Evolutionary conservation across 64 coral and sea anemone species (phyloP), one percentile per base, ranked within the genome.

Genomic region (Pachyseris speciosa): DNA sequence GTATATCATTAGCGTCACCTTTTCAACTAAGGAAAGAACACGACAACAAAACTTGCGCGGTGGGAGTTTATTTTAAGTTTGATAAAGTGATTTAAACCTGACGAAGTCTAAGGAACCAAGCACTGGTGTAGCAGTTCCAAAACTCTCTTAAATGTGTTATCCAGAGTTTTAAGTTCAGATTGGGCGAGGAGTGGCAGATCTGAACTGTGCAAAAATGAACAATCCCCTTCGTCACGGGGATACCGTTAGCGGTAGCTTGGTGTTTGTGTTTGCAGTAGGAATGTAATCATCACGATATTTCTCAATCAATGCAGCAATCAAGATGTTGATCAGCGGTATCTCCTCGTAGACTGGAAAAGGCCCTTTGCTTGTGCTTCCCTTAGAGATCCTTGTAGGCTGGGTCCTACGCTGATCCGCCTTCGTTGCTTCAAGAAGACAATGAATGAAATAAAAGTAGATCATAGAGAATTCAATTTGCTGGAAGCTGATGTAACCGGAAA

Each of bases 281-380:
- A 81, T 37, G 15, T 81, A 81, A 27, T 15, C 36, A 28, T 81
- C 53, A 19, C 34, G 37, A 27, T 39, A 81, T 63, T 41, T 81
- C 32, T 11, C 19, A 36, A 22, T 58, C 22, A 63, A 11, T 63
- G 77, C 9, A 9, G 22, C 10, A 20, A 58, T 22, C 33, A 81
- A 11, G 2, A 27, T 61, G 34, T 41, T 37, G 6, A 81, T 39
- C 2, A 81, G 22, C 22, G 51, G 52, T 63, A 81, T 39, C 9
- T 80, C 52, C 52, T 59, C 52, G 33, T 61, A 61, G 52, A 81
- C 38, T 55, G 77, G 77, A 26, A 81, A 81, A 26, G 77, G 77
- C 3, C 77, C 77, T 25, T 81, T 30, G 40, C 36, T 41, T 34
- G 27, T 60, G 36, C 77, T 61, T 36, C 77, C 77, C 31, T 81